Evolutionary conservation across 2,888 invertebrate species (phyloP).

Genomic region (Nomada fabriciana): DNA sequence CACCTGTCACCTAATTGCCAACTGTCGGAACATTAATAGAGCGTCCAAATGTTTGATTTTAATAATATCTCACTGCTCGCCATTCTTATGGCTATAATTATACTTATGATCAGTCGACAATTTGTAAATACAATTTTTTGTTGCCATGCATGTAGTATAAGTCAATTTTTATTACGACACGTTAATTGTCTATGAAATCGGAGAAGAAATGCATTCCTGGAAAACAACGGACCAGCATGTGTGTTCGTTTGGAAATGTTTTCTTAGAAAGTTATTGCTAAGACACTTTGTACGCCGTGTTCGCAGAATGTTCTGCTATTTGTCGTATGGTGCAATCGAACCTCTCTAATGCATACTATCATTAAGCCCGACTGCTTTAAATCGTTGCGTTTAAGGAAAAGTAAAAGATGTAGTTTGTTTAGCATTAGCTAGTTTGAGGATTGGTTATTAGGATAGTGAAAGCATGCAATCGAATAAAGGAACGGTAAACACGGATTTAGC

Average conservation of each 20-base stretch:
- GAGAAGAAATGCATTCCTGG: neutral
- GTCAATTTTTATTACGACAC: too few relatives aligned
- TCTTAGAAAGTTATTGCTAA: slow-evolving; percentile 31
- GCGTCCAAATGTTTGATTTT: too few relatives aligned
- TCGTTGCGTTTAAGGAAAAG: neutral
- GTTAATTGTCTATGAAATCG: neutral
- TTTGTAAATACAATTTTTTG: too few relatives aligned
- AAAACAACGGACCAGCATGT: slow-evolving; percentile 13
- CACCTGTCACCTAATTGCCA: too few relatives aligned
- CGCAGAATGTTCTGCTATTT: slow-evolving; percentile 23
- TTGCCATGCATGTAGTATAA: too few relatives aligned
- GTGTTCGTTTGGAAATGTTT: slow-evolving; percentile 23
- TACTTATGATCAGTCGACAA: too few relatives aligned
- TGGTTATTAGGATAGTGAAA: neutral
- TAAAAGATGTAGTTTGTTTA: slow-evolving; percentile 4
- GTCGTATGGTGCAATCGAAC: slow-evolving; percentile 27
- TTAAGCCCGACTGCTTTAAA: slow-evolving; percentile 17
- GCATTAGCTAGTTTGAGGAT: neutral
- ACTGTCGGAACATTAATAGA: too few relatives aligned
- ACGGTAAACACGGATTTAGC: neutral
- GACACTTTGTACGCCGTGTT: slow-evolving; percentile 21
- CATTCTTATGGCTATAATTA: too few relatives aligned
- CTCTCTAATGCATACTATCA: slow-evolving; percentile 28
- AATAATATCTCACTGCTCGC: too few relatives aligned
- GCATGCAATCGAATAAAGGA: neutral